phyloP scores from a whole-genome alignment of 2,888 invertebrate species.

The Limnephilus auricula region DNA sequence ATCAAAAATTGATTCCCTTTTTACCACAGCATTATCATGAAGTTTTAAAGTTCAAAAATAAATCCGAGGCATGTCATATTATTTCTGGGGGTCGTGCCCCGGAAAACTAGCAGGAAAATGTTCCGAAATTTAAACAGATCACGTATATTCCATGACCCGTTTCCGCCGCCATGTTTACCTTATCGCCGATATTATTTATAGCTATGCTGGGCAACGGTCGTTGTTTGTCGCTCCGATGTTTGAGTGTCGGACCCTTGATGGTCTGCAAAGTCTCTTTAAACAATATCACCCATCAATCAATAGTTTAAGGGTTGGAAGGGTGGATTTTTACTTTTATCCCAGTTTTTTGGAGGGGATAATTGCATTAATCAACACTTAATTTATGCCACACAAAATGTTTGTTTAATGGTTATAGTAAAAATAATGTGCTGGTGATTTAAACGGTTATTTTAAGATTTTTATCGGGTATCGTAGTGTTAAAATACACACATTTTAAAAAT shows the following conservation, averaged over 20 bases:
- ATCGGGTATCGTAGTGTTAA: not conserved
- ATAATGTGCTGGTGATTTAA: not conserved
- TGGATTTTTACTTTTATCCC: not conserved
- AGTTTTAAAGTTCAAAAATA: not conserved
- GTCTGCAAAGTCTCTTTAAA: not conserved
- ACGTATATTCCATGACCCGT: conserved; percentile 62
- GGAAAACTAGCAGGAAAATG: conserved; percentile 10
- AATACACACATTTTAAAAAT: too few relatives aligned
- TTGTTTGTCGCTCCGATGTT: conserved; percentile 17
- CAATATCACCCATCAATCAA: conserved; percentile 32
- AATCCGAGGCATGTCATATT: not conserved
- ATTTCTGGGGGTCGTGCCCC: not conserved
- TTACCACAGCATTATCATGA: not conserved
- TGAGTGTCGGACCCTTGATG: not conserved
- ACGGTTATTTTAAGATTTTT: not conserved
- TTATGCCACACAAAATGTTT: not conserved
- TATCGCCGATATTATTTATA: conserved; percentile 62
- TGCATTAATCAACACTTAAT: not conserved
- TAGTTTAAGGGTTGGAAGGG: not conserved
- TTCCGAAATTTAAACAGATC: conserved; percentile 56
- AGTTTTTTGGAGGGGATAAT: not conserved
- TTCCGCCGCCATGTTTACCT: conserved; percentile 60
- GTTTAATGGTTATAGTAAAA: not conserved
- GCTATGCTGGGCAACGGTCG: conserved; percentile 46
- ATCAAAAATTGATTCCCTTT: not conserved